Base-by-base conservation (phyloP, 2,888 invertebrate species). In the Malthinus flaveolus region DNA sequence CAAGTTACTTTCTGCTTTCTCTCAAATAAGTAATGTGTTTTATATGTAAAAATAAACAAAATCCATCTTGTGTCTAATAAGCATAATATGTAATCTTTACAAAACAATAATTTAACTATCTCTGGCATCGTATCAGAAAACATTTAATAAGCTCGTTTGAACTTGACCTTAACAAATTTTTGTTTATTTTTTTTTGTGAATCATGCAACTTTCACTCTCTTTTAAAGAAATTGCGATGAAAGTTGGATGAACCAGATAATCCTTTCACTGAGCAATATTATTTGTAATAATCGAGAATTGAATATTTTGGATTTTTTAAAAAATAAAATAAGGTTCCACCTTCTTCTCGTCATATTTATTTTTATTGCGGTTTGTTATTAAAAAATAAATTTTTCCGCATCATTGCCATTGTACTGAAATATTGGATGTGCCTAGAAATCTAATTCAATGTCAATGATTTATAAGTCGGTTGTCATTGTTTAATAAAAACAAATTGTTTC, bases 141-240 rank as follows among this genome's bases (percentile, higher is more conserved):
- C 23, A 23, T 23, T 23, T 23, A 23, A 23, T 23, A 23, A 23
- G 23, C 23, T 23, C 23, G 5, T 23, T 23, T 23, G 39, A 42
- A 42, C 39, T 42, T 42, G 39, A 42, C 39, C 39, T 42, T 42
- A 23, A 42, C 39, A 42, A 42, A 15, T 42, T 42, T 23, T 15
- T 15, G 39, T 42, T 42, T 42, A 5, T 42, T 23, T 23, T n/a
- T 42, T 15, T 42, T 23, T 42, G 15, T 42, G 15, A 42, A 42
- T 23, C 23, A 23, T 23, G 5, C 23, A 23, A 42, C 39, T 42
- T 42, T 42, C 39, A 42, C 39, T 42, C 39, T 42, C 39, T 6
- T 42, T 42, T 39, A 13, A 39, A 15, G 9, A 42, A 15, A 42
- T n/a, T 15, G 6, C 9, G 39, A 15, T 15, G 15, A 42, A 42